Evolutionary conservation across 1,140 invertebrate species (phyloP).

Genomic region (Acromyrmex heyeri): DNA sequence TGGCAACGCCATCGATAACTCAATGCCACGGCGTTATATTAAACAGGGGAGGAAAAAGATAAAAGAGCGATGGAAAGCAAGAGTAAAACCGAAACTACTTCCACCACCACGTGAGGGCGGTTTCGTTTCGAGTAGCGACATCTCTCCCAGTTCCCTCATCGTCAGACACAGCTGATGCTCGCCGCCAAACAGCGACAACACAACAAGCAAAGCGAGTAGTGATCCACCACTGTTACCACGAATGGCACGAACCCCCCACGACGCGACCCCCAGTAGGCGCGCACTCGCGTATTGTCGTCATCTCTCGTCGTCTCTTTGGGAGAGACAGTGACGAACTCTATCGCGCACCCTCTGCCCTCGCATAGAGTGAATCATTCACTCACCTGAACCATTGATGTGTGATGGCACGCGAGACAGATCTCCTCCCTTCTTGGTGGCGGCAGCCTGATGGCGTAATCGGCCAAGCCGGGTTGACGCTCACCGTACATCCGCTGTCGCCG

Average conservation of each 20-base stretch:
- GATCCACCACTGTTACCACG: not conserved
- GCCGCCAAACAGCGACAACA: not conserved
- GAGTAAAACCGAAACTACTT: not conserved
- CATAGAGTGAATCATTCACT: slow-evolving; percentile 18
- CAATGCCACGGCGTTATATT: not conserved
- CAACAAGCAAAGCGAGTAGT: slow-evolving; percentile 2
- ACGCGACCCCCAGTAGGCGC: not conserved
- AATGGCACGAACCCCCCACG: not conserved
- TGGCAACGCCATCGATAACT: not conserved
- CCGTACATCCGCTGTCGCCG: slow-evolving; percentile 74
- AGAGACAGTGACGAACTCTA: not conserved
- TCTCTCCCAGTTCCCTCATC: slow-evolving; percentile 49
- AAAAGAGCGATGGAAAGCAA: not conserved
- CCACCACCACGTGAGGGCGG: slow-evolving; percentile 13
- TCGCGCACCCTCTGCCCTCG: not conserved
- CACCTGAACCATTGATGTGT: slow-evolving; percentile 84
- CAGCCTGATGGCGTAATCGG: slow-evolving; percentile 71
- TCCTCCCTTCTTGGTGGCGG: slow-evolving; percentile 67
- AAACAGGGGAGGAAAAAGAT: not conserved
- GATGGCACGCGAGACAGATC: slow-evolving; percentile 75
- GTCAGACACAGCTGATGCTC: slow-evolving; percentile 41
- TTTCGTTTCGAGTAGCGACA: slow-evolving; percentile 64
- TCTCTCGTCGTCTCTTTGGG: not conserved
- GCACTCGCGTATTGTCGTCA: not conserved
- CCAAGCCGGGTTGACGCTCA: slow-evolving; percentile 75